Conservation (phyloP, 2,113 vertebrate genomes). For the Hyaena hyaena region DNA sequence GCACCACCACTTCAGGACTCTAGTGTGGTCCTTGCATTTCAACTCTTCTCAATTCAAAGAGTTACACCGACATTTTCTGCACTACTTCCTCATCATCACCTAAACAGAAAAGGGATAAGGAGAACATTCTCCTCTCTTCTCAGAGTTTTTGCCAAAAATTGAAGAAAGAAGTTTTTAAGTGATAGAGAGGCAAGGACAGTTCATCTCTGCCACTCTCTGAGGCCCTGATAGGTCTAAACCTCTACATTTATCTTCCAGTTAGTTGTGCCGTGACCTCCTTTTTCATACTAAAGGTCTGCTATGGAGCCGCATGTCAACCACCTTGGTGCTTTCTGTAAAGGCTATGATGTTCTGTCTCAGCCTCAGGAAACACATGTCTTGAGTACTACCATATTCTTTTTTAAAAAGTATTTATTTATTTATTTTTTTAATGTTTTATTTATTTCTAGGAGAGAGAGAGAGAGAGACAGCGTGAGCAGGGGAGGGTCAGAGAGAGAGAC, state of each 20-base stretch:
- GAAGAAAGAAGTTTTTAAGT: not conserved
- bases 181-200: not conserved
- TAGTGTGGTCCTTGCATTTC: not conserved
- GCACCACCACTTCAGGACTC: not conserved
- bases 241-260: not conserved
- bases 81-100: not conserved
- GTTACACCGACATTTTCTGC: not conserved
- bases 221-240: not conserved
- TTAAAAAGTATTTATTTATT: no score
- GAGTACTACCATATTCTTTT: not conserved
- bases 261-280: conserved; percentile 33
- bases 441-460: no score
- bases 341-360: not conserved
- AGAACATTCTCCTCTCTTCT: conserved; percentile 15
- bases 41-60: not conserved
- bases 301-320: not conserved
- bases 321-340: not conserved
- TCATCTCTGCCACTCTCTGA: not conserved
- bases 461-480: no score
- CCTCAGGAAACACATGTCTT: not conserved
- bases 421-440: no score
- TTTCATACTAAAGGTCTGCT: not conserved
- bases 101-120: not conserved
- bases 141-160: not conserved
- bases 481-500: no score